Evolutionary conservation across 2,888 invertebrate species (phyloP), one percentile per base, ranked within the genome.

Genomic region (Cabera pusaria): DNA sequence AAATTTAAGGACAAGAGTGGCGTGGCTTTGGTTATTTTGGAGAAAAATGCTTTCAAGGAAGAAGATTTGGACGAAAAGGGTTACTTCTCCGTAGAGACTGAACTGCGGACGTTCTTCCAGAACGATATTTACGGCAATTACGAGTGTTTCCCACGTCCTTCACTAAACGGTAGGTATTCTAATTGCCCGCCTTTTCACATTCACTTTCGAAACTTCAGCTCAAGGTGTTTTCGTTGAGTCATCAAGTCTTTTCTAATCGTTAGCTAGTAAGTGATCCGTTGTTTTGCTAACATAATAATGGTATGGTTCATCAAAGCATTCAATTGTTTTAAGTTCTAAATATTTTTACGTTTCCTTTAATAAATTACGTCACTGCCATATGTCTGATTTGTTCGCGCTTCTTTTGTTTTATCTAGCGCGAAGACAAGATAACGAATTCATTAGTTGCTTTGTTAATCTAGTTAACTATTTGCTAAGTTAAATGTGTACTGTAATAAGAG

Each of bases 111-210:
- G 47, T 89, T 91, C 38, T 95, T 95, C 66, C 90, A 93, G 14
- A 97, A 97, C 83, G 96, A 97, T 73, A 93, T 96, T 68, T 97
- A 97, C 72, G 94, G 94, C 6, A 94, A 93, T 67, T 97, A 94
- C 71, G 92, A 93, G 64, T 95, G 93, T 77, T 92, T 90, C 56
- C 94, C 94, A 0, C 82, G 79, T 3, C 60, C 86, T 9, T 77
- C 90, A 14, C 69, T 92, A 10, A 94, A 94, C 67, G 92, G 96
- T 95, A 75, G 88, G 89, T 59, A 16, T 36, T 49, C 41, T 51
- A 28, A 27, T 44, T 28, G 23, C 35, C 19, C 46, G 47, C 41
- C 34, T 49, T 36, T 33, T 21, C 26, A 34, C 32, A 29, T 29
- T 36, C 49, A 66, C 71, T 71, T 76, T 74, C 45, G 40, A 61